Percentiles rank a stretch among this genome's conserved stretches.
These are phyloP conservation scores for Oeneis ivallda DNA, from an alignment of 2,888 invertebrate species.

Conservation along the genomic window DNA sequence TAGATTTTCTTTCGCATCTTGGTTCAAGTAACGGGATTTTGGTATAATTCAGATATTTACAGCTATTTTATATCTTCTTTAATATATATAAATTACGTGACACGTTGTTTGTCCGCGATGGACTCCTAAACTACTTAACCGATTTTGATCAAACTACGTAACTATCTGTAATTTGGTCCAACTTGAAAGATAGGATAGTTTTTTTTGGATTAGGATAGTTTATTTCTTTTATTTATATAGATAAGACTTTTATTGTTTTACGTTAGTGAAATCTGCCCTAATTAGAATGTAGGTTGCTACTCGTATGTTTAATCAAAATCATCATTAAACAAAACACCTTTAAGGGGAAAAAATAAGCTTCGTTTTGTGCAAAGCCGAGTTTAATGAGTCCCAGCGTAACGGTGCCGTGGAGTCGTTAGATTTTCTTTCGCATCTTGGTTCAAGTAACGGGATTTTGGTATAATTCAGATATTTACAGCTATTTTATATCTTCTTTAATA, in stretches of 20 bases:
- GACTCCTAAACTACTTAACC: no score
- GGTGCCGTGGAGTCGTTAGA: conserved; percentile 24
- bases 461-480: background rate
- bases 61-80: background rate
- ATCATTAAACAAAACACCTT: conserved; percentile 16
- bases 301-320: background rate
- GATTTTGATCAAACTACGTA: no score
- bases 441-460: background rate
- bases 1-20: conserved; percentile 19
- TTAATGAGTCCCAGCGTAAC: conserved; percentile 30
- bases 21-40: background rate
- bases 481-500: background rate
- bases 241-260: no score
- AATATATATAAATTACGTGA: no score
- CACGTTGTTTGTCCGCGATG: no score
- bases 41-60: background rate
- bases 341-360: conserved; percentile 10
- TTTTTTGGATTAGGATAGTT: no score
- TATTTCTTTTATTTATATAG: no score
- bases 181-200: no score
- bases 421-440: conserved; percentile 15
- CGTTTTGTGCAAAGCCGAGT: conserved; percentile 25
- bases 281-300: no score
- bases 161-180: no score
- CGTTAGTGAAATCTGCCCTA: no score